These are phyloP conservation scores for Theonella swinhoei DNA, from an alignment of 37 sponge, comb jelly and placozoan species.

Conservation along the genomic window DNA sequence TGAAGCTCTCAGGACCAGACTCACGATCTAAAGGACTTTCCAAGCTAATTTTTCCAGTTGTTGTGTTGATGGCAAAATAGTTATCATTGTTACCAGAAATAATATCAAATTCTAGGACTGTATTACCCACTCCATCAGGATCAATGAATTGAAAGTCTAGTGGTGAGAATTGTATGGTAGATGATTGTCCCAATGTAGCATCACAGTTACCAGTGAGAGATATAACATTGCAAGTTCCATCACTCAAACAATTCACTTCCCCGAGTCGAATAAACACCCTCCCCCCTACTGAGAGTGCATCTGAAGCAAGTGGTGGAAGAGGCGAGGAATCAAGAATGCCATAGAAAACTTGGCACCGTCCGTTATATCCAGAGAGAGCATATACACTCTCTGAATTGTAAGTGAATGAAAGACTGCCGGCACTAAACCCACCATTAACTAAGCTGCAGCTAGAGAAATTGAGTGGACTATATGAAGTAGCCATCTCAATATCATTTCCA, in stretches of 20 bases:
- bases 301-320: conserved; percentile 14
- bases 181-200: conserved; percentile 28
- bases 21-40: conserved; percentile 48
- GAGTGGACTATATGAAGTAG: conserved; percentile 21
- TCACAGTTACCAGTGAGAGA: conserved; percentile 40
- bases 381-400: conserved; percentile 46
- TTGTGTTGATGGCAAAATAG: conserved; percentile 27
- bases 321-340: conserved; percentile 49
- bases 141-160: conserved; percentile 47
- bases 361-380: conserved; percentile 57
- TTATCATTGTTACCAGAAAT: conserved; percentile 31
- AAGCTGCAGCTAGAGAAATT: conserved; percentile 61
- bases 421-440: conserved; percentile 71
- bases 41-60: conserved; percentile 48
- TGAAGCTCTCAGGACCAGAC: conserved; percentile 13
- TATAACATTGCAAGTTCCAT: not conserved
- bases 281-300: conserved; percentile 78
- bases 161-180: conserved; percentile 33
- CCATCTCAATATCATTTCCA: conserved; percentile 19
- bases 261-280: conserved; percentile 53
- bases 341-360: conserved; percentile 59
- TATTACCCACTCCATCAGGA: conserved; percentile 55
- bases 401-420: conserved; percentile 52
- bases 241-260: conserved; percentile 22
- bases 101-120: conserved; percentile 27